Evolutionary conservation across 1,140 invertebrate species (phyloP).

Genomic region (Drosophila arawakana): DNA sequence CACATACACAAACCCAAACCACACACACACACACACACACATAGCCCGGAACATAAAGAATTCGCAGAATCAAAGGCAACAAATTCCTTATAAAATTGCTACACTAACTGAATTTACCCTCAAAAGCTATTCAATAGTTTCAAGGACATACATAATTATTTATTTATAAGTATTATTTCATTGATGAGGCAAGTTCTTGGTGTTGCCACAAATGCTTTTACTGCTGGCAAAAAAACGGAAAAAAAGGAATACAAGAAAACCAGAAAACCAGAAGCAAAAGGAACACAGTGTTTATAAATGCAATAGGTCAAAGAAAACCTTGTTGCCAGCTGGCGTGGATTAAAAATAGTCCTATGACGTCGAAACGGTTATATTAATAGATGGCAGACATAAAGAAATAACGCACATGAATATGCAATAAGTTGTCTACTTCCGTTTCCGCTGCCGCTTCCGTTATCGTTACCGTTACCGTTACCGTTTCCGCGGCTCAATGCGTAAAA

Average conservation of each 20-base stretch:
- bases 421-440: conserved; percentile 32
- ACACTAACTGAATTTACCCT: conserved; percentile 29
- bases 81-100: conserved; percentile 56
- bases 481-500: conserved; percentile 18
- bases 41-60: neutral
- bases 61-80: conserved; percentile 22
- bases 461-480: neutral
- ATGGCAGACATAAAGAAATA: conserved; percentile 20
- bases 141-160: conserved; percentile 70
- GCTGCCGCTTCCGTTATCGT: neutral
- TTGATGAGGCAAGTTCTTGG: conserved; percentile 45
- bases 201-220: conserved; percentile 37
- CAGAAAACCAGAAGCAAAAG: no score
- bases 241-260: conserved; percentile 4
- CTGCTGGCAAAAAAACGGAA: conserved; percentile 27
- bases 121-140: conserved; percentile 52
- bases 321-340: conserved; percentile 28
- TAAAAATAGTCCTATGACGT: conserved; percentile 35
- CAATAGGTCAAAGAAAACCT: conserved; percentile 44
- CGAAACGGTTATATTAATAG: conserved; percentile 29
- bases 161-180: conserved; percentile 72
- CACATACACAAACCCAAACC: neutral
- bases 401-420: conserved; percentile 42
- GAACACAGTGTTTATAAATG: conserved; percentile 8
- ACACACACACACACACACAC: neutral